A percentile compares a stretch with the other conserved stretches of the same genome.
These are phyloP conservation scores for Archocentrus centrarchus DNA, from an alignment of 2,113 vertebrate genomes.

Conservation along the genomic window DNA sequence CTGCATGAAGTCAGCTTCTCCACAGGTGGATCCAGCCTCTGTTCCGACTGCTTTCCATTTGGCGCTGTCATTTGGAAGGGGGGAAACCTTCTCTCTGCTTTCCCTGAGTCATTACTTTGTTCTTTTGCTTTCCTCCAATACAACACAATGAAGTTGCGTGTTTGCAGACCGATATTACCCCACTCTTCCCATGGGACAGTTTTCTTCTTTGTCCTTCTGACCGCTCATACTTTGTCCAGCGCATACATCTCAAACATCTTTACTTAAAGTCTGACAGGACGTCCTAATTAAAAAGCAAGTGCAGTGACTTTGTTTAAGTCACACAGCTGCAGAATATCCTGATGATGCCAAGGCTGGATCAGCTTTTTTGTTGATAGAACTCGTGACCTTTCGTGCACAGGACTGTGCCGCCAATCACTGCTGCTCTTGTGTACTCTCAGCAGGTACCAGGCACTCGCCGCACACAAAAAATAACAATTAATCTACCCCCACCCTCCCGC, in stretches of 20 bases:
- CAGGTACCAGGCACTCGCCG: slow-evolving; percentile 9
- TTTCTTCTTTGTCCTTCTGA: slow-evolving; percentile 16
- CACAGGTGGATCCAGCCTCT: slow-evolving; percentile 44
- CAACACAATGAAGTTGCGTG: slow-evolving; percentile 30
- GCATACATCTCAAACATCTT: not conserved
- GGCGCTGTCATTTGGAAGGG: slow-evolving; percentile 17
- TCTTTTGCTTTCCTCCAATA: not conserved
- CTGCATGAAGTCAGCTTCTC: slow-evolving; percentile 56
- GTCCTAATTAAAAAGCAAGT: slow-evolving; percentile 8
- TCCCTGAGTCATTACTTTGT: slow-evolving; percentile 15
- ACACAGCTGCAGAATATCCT: not conserved
- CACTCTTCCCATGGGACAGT: not conserved
- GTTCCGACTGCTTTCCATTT: slow-evolving; percentile 32
- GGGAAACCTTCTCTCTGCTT: slow-evolving; percentile 15
- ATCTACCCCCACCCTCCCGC: not conserved
- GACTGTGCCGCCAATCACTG: slow-evolving; percentile 28
- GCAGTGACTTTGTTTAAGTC: slow-evolving; percentile 18
- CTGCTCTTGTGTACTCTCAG: slow-evolving; percentile 1
- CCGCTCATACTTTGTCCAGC: not conserved
- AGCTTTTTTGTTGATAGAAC: not conserved
- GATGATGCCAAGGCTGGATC: not conserved
- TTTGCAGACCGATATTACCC: slow-evolving; percentile 21
- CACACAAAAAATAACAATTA: slow-evolving; percentile 39
- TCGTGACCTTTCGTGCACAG: slow-evolving; percentile 39
- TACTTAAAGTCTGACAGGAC: not conserved